Conservation (phyloP, 2,797 vertebrate species). For the Centroberyx gerrardi region DNA sequence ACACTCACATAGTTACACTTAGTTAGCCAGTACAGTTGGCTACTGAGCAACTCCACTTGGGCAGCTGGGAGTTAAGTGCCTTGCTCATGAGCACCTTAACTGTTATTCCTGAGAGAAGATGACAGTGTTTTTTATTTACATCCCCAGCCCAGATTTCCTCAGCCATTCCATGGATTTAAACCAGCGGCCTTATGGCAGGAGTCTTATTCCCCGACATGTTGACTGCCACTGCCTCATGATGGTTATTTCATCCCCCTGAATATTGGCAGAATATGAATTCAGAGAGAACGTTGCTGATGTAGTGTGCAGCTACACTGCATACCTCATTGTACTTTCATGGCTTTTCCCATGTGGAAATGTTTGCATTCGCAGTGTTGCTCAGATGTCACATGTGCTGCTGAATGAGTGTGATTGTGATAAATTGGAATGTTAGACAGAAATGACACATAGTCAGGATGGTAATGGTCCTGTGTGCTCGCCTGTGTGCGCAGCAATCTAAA, state of each 20-base stretch:
- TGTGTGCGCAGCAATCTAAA: conserved; percentile 79
- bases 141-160: background rate
- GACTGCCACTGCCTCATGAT: conserved; percentile 32
- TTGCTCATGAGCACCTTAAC: conserved; percentile 4
- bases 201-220: background rate
- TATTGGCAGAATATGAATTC: conserved; percentile 33
- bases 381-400: conserved; percentile 80
- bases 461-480: conserved; percentile 73
- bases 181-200: background rate
- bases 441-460: conserved; percentile 82
- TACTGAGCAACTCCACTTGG: too few species aligned
- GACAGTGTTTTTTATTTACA: background rate
- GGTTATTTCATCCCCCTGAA: conserved; percentile 60
- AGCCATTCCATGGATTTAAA: background rate
- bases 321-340: conserved; percentile 80
- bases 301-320: conserved; percentile 51
- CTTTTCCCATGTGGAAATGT: conserved; percentile 83
- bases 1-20: too few species aligned
- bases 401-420: conserved; percentile 86
- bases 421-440: conserved; percentile 83
- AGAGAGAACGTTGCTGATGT: conserved; percentile 51
- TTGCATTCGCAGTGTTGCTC: conserved; percentile 75
- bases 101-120: background rate
- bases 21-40: too few species aligned
- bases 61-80: too few species aligned